A percentile compares a stretch with the other conserved stretches of the same genome.
Evolutionary conservation across 2,797 vertebrate species (phyloP).

Genomic region (Pangasius mekongensis): DNA sequence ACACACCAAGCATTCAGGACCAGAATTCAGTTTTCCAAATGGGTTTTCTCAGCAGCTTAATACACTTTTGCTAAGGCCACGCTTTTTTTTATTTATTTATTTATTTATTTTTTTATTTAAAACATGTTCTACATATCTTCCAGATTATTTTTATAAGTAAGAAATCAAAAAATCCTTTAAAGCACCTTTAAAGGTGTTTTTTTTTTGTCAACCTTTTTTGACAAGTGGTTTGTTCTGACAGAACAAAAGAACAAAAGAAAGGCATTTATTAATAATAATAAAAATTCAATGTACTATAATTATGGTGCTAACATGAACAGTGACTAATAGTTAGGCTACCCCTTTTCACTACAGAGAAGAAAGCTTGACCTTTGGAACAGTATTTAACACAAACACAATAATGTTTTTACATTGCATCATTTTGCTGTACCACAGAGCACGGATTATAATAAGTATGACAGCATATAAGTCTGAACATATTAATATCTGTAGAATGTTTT

Average conservation of each 20-base stretch:
- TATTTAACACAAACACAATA: slow-evolving; percentile 20
- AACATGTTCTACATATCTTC: neutral
- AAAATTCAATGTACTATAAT: neutral
- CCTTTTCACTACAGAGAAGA: neutral
- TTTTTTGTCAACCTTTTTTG: neutral
- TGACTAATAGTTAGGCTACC: neutral
- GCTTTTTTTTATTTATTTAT: too few species aligned
- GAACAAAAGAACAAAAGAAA: neutral
- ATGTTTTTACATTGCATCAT: slow-evolving; percentile 39
- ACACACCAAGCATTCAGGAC: neutral
- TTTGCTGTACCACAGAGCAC: neutral
- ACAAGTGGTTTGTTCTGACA: neutral
- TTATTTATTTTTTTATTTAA: too few species aligned
- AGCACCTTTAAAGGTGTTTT: neutral
- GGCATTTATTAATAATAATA: neutral
- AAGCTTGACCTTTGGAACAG: slow-evolving; percentile 8
- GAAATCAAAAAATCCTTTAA: neutral
- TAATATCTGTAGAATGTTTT: neutral
- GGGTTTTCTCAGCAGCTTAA: neutral
- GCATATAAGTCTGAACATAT: too few species aligned
- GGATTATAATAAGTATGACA: neutral
- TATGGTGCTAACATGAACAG: too few species aligned
- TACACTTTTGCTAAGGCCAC: neutral
- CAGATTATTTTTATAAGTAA: neutral
- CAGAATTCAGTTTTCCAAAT: neutral